Evolutionary conservation across 2,113 vertebrate genomes (phyloP).

Genomic region (Psilopsiagon aymara): DNA sequence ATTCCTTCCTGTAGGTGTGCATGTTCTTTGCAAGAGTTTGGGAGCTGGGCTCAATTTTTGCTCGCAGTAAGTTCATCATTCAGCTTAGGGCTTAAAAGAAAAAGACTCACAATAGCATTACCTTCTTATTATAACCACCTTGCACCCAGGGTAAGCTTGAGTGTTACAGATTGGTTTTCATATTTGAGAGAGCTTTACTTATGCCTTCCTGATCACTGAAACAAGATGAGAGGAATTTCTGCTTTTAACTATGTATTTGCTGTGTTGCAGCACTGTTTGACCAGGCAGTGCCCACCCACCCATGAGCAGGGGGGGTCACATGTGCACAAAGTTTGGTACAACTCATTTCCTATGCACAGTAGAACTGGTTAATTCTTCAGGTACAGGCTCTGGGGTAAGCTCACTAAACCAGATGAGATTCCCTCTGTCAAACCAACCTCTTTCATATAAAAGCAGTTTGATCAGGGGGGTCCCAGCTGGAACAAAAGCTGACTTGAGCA

Average conservation of each 20-base stretch:
- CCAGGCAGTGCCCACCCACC: background rate
- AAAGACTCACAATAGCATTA: background rate
- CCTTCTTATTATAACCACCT: background rate
- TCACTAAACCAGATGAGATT: background rate
- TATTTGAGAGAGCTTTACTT: background rate
- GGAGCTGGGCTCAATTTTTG: background rate
- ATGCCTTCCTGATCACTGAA: background rate
- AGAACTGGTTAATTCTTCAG: background rate
- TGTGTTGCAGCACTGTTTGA: background rate
- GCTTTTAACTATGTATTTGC: background rate
- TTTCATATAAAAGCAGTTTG: background rate
- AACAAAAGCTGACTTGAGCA: background rate
- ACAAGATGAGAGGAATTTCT: background rate
- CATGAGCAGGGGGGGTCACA: rapidly evolving
- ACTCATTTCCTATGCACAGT: background rate
- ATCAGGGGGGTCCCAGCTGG: background rate
- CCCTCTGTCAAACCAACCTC: background rate
- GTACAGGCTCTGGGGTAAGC: background rate
- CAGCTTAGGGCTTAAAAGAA: background rate
- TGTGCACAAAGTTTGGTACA: rapidly evolving
- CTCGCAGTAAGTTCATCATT: background rate
- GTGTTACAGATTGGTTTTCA: background rate
- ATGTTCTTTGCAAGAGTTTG: background rate
- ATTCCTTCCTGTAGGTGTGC: slow-evolving; percentile 1
- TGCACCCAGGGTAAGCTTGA: background rate